Conservation (phyloP, 2,113 vertebrate genomes). For the Stigmatopora nigra region DNA sequence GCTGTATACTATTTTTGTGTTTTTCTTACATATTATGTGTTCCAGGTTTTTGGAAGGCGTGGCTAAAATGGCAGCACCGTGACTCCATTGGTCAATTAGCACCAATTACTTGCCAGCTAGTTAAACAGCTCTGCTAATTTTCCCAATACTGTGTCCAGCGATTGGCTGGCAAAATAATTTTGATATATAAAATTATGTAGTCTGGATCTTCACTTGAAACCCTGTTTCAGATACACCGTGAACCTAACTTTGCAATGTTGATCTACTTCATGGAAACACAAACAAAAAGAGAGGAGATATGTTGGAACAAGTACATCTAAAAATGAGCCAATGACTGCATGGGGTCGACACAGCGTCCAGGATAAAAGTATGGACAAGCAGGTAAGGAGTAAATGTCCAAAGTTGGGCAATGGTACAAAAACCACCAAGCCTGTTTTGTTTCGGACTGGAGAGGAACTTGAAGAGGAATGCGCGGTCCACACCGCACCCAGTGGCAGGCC, state of each 20-base stretch:
- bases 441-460: conserved; percentile 35
- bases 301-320: conserved; percentile 24
- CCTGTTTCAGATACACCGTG: conserved; percentile 4
- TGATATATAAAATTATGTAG: no score
- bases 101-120: no score
- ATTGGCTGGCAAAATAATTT: no score
- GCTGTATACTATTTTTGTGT: no score
- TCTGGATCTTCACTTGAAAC: neutral
- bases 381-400: neutral
- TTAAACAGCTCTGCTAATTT: no score
- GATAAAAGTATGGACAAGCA: conserved; percentile 9
- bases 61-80: no score
- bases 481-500: conserved; percentile 56
- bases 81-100: no score
- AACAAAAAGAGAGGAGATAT: conserved; percentile 23
- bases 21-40: no score
- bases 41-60: no score
- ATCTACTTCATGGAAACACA: conserved; percentile 13
- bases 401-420: neutral
- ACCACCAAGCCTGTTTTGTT: conserved; percentile 6
- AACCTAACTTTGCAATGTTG: conserved; percentile 43
- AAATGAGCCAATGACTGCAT: conserved; percentile 20
- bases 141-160: no score
- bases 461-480: conserved; percentile 61
- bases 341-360: conserved; percentile 16